A percentile compares a stretch with the other conserved stretches of the same genome.
These are phyloP conservation scores for Sebastes glaucus DNA, from an alignment of 2,797 vertebrate genomes.

Conservation along the genomic window DNA sequence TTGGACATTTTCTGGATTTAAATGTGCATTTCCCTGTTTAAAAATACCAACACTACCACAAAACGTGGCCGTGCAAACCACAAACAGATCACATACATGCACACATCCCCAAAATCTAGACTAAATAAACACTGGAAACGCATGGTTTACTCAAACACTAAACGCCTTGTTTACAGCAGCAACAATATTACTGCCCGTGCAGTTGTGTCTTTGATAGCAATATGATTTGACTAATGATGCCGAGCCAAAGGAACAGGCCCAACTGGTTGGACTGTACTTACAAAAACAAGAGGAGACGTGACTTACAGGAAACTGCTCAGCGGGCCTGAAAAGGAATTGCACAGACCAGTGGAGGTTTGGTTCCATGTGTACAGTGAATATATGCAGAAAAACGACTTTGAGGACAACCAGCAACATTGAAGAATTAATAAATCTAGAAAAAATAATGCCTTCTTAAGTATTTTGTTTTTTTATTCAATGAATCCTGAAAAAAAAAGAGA, in stretches of 20 bases:
- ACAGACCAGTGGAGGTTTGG: background rate
- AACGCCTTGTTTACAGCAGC: constrained; percentile 62
- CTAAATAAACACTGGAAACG: constrained; percentile 53
- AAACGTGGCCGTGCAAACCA: constrained; percentile 23
- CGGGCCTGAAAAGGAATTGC: constrained; percentile 7
- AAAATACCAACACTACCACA: background rate
- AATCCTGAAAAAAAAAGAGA: background rate
- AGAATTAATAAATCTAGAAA: background rate
- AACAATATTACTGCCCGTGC: constrained; percentile 61
- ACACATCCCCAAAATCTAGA: constrained; percentile 2
- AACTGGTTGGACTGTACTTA: constrained; percentile 59
- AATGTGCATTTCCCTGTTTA: background rate
- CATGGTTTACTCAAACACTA: constrained; percentile 30
- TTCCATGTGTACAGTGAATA: background rate
- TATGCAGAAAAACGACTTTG: background rate
- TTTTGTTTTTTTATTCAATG: background rate
- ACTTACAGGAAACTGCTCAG: constrained; percentile 53
- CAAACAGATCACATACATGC: constrained; percentile 31
- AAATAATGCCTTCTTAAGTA: background rate
- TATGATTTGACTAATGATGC: constrained; percentile 60
- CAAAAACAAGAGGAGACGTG: constrained; percentile 54
- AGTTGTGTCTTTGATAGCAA: constrained; percentile 47
- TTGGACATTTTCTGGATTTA: background rate
- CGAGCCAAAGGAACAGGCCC: constrained; percentile 52
- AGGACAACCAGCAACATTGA: background rate